Percentiles rank a stretch among this genome's conserved stretches.
Evolutionary conservation across 2,113 vertebrate species (phyloP).

Genomic region (Pachyramphus minor): DNA sequence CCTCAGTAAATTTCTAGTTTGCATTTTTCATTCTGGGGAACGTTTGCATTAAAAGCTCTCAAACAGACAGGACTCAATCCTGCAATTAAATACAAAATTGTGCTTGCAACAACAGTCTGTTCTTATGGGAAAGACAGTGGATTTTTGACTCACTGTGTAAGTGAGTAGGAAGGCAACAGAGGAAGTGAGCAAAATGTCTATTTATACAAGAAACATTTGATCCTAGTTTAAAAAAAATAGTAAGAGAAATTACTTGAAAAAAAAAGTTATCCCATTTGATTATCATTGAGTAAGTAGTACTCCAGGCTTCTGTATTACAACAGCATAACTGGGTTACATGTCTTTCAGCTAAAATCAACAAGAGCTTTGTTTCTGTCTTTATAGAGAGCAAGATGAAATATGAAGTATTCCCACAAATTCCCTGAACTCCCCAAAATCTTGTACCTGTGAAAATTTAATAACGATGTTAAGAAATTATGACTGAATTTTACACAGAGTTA

Average conservation of each 20-base stretch:
- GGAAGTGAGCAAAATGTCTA: not conserved
- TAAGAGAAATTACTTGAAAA: not conserved
- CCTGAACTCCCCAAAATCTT: not conserved
- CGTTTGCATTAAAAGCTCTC: not conserved
- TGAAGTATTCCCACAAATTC: not conserved
- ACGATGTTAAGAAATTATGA: not conserved
- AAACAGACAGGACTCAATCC: not conserved
- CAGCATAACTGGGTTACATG: not conserved
- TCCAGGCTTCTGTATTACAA: not conserved
- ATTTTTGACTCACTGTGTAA: not conserved
- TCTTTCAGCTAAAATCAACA: not conserved
- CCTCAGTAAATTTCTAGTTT: not conserved
- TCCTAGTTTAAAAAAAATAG: not conserved
- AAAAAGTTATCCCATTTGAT: not conserved
- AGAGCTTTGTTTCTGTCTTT: not conserved
- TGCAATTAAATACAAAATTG: not conserved
- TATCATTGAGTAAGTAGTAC: not conserved
- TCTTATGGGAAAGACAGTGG: not conserved
- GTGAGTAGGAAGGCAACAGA: not conserved
- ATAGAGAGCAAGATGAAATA: not conserved
- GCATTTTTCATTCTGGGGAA: not conserved
- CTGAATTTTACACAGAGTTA: not conserved
- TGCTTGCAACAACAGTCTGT: not conserved
- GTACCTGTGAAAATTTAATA: not conserved
- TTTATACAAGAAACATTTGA: not conserved